Conservation (phyloP, 1,140 invertebrate genomes). For the Drosophila cardini region DNA sequence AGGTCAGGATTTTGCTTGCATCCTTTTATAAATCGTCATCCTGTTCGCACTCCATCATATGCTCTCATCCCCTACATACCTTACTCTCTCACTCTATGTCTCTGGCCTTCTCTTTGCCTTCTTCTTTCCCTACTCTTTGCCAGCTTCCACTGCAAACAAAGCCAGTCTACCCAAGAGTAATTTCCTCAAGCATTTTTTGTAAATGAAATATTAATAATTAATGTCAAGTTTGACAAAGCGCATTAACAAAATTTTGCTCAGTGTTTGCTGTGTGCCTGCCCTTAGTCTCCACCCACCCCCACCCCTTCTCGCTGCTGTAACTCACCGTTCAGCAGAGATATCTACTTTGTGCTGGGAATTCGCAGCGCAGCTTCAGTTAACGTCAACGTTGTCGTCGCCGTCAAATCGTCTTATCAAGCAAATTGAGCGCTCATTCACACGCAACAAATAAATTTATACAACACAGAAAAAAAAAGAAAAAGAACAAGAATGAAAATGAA, state of each 20-base stretch:
- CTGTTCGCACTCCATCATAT: no score
- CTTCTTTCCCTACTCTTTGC: neutral
- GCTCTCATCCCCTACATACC: neutral
- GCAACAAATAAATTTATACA: conserved; percentile 69
- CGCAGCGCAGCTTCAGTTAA: conserved; percentile 39
- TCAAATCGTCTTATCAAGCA: conserved; percentile 65
- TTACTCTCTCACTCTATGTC: neutral
- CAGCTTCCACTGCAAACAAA: conserved; percentile 1
- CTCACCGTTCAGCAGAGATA: no score
- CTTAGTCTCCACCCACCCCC: neutral
- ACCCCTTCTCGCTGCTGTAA: no score
- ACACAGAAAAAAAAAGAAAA: conserved; percentile 15
- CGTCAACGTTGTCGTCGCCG: conserved; percentile 49
- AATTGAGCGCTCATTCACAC: conserved; percentile 77
- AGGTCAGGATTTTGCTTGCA: neutral
- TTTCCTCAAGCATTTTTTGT: conserved; percentile 23
- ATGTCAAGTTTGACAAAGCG: conserved; percentile 19
- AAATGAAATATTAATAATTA: conserved; percentile 34
- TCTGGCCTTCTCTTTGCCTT: neutral
- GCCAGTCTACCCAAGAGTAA: conserved; percentile 1
- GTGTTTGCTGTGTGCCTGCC: conserved; percentile 3
- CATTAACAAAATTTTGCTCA: conserved; percentile 32
- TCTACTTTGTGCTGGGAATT: neutral
- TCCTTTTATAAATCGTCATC: no score
- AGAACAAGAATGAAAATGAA: neutral